Percentiles rank a stretch among this genome's conserved stretches.
These are phyloP conservation scores for Ectemnius lituratus DNA, from an alignment of 2,888 invertebrate species.

Conservation along the genomic window DNA sequence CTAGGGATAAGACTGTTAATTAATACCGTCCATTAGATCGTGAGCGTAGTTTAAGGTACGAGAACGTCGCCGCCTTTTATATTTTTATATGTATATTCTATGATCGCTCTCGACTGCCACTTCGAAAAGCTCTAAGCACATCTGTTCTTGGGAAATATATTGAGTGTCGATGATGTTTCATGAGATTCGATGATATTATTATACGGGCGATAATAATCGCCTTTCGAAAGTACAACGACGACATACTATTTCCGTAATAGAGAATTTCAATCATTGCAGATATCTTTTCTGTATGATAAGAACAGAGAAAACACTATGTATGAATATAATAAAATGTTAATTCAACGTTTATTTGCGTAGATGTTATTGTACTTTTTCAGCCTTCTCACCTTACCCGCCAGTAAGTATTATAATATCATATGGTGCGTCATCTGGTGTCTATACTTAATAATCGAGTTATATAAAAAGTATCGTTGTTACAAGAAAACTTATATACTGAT, in stretches of 20 bases:
- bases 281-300: not conserved
- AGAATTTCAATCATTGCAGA: not conserved
- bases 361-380: slow-evolving; percentile 1
- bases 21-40: slow-evolving; percentile 60
- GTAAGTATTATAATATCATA: slow-evolving; percentile 7
- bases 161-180: no score
- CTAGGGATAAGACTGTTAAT: slow-evolving; percentile 58
- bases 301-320: not conserved
- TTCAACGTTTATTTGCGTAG: slow-evolving; percentile 1
- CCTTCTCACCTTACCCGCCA: not conserved
- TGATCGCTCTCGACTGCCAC: not conserved
- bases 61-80: slow-evolving; percentile 33
- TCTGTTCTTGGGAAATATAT: no score
- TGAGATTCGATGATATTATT: no score
- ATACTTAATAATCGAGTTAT: no score
- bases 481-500: no score
- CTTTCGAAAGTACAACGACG: not conserved
- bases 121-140: no score
- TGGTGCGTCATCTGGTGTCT: no score
- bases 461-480: no score
- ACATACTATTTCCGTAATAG: not conserved
- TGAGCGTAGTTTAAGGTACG: slow-evolving; percentile 41
- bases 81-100: slow-evolving; percentile 49
- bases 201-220: not conserved
- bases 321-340: slow-evolving; percentile 1